Percentiles rank a stretch among this genome's conserved stretches.
phyloP scores from a whole-genome alignment of 1,140 invertebrate genomes.

The Aricia agestis region DNA sequence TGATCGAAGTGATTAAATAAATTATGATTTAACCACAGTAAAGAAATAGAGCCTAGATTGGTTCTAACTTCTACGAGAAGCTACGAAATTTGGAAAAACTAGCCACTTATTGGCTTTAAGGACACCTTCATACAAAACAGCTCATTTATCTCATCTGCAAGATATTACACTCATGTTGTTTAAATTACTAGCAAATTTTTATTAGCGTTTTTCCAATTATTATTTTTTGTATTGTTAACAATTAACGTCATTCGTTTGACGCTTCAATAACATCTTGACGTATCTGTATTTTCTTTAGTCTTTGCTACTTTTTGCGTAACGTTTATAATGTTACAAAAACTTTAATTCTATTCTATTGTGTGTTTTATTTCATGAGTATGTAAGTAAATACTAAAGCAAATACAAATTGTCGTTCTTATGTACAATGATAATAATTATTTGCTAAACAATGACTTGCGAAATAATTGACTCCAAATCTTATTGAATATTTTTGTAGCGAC shows the following conservation, averaged over 20 bases:
- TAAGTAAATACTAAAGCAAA: background rate
- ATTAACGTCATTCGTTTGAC: background rate
- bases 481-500: background rate
- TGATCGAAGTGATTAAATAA: too few species aligned
- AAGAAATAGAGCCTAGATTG: too few species aligned
- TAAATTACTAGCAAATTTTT: background rate
- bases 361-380: background rate
- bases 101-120: too few species aligned
- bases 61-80: too few species aligned
- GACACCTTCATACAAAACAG: too few species aligned
- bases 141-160: too few species aligned
- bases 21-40: too few species aligned
- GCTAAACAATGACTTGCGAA: background rate
- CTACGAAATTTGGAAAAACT: too few species aligned
- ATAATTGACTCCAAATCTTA: background rate
- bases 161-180: too few species aligned
- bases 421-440: background rate
- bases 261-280: background rate
- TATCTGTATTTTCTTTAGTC: conserved; percentile 11
- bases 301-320: conserved; percentile 6
- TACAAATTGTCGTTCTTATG: background rate
- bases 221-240: too few species aligned
- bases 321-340: background rate
- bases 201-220: background rate
- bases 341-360: background rate